phyloP scores from a whole-genome alignment of 2,888 invertebrate species.

The Chrysodeixis includens region DNA sequence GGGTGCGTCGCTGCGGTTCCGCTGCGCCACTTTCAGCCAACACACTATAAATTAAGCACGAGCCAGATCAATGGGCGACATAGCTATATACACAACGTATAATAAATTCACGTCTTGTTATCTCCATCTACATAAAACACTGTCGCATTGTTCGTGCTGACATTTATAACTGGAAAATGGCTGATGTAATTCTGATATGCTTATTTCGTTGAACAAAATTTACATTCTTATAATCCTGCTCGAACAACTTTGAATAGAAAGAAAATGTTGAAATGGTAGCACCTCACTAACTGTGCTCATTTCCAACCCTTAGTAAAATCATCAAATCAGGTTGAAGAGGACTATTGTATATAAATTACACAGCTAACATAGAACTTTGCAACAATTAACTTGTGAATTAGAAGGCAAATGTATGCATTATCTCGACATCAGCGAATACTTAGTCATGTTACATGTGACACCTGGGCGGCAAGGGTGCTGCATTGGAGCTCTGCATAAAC shows the following conservation, averaged over 20 bases:
- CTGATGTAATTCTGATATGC: slow-evolving; percentile 45
- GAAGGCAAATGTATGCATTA: slow-evolving; percentile 49
- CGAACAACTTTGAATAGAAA: slow-evolving; percentile 7
- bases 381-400: slow-evolving; percentile 27
- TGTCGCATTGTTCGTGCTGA: slow-evolving; percentile 48
- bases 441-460: slow-evolving; percentile 25
- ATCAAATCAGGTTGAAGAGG: background rate
- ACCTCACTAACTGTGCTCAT: background rate
- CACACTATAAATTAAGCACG: slow-evolving; percentile 48
- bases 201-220: slow-evolving; percentile 40
- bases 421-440: slow-evolving; percentile 36
- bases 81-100: slow-evolving; percentile 35
- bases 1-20: slow-evolving; percentile 41
- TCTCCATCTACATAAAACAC: slow-evolving; percentile 51
- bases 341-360: background rate
- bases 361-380: background rate
- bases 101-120: slow-evolving; percentile 55
- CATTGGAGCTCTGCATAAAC: slow-evolving; percentile 18
- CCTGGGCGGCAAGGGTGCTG: slow-evolving; percentile 17
- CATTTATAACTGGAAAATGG: slow-evolving; percentile 48
- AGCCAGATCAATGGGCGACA: slow-evolving; percentile 50
- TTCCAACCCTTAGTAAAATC: background rate
- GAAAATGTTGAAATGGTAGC: background rate
- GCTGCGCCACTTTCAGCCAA: slow-evolving; percentile 43
- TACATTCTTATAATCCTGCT: slow-evolving; percentile 23